Base-by-base conservation (phyloP, 2,888 invertebrate genomes). In the Tipula lateralis region DNA sequence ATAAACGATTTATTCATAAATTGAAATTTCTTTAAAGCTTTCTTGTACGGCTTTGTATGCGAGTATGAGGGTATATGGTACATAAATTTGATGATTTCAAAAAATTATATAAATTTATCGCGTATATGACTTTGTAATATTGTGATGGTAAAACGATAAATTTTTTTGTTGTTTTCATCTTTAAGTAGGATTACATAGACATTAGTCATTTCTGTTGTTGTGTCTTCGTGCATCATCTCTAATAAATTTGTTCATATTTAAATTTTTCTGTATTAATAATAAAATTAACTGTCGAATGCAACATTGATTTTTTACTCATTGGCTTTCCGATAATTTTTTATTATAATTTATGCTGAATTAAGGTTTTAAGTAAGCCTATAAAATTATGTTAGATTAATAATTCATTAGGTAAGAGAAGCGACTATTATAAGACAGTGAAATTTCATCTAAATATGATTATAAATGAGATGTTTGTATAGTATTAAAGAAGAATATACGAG, bases 151-250 rank as follows among this genome's bases (percentile, higher is more conserved):
- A 7, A 12, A 24, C 19, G 66, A 66, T 24, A 44, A n/a, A 44
- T 44, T 44, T 44, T 44, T 24, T 24, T 66, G 66, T 66, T 24
- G 44, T 66, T 24, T 24, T 66, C n/a, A n/a, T n/a, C 24, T 66
- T 66, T 7, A 66, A 66, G 66, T 66, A 24, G 19, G 66, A 66
- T 66, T 66, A 24, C 66, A 24, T 9, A 66, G 24, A 66, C 66
- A 66, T 66, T 66, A 66, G 66, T 66, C 66, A 66, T 66, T 66
- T 66, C 19, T 66, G 66, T 66, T 44, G 66, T 66, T 66, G 66
- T 24, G 44, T 44, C 44, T 44, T 44, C 16, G 66, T 16, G 44
- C 44, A 16, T 44, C 44, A 4, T 50, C 44, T 66, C 24, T 66
- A 66, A 66, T 24, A 66, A 66, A 24, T 66, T 19, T 66, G 66